A percentile compares a stretch with the other conserved stretches of the same genome.
Conservation (phyloP, 2,113 vertebrate genomes). For the Gambusia affinis region DNA sequence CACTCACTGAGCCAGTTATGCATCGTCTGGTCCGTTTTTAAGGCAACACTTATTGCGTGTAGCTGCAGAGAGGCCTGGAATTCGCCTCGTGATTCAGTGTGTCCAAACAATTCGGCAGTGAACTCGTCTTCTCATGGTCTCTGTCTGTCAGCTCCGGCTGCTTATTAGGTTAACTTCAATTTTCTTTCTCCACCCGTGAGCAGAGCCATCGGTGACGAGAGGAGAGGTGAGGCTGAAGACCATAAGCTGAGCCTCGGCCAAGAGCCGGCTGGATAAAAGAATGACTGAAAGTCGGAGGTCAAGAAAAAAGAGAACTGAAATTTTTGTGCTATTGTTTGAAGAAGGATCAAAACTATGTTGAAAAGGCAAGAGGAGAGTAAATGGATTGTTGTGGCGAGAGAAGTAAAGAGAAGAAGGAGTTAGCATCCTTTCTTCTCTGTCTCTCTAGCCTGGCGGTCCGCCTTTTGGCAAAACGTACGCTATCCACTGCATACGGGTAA, state of each 20-base stretch:
- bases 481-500: slow-evolving; percentile 66
- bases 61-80: slow-evolving; percentile 52
- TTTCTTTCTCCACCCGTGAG: slow-evolving; percentile 25
- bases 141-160: slow-evolving; percentile 46
- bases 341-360: slow-evolving; percentile 30
- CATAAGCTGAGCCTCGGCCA: slow-evolving; percentile 45
- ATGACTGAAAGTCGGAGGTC: neutral
- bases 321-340: slow-evolving; percentile 38
- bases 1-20: neutral
- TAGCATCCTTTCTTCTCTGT: slow-evolving; percentile 42
- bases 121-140: slow-evolving; percentile 51
- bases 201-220: slow-evolving; percentile 49
- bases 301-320: slow-evolving; percentile 15
- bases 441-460: slow-evolving; percentile 33
- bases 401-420: slow-evolving; percentile 43
- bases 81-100: slow-evolving; percentile 46
- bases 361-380: slow-evolving; percentile 37
- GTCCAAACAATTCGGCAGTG: slow-evolving; percentile 40
- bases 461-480: slow-evolving; percentile 58
- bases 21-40: slow-evolving; percentile 10
- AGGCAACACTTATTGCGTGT: slow-evolving; percentile 36
- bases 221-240: slow-evolving; percentile 36
- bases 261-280: slow-evolving; percentile 26
- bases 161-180: slow-evolving; percentile 49
- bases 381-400: slow-evolving; percentile 33